Conservation (phyloP, 2,888 invertebrate species). For the Agonum fuliginosum region DNA sequence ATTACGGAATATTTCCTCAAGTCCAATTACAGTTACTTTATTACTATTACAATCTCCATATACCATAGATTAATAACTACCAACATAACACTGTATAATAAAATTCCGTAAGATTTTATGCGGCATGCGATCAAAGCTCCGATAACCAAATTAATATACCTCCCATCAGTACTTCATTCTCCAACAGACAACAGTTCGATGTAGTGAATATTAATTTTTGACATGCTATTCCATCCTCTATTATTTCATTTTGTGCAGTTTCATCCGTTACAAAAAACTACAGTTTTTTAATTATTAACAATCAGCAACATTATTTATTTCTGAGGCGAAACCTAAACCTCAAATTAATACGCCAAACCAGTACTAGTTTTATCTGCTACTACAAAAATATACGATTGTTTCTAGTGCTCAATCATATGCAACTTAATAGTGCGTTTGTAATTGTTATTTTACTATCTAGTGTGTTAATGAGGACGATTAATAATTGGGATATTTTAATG, state of each 20-base stretch:
- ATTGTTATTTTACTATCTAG: no score
- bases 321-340: background rate
- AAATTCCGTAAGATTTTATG: background rate
- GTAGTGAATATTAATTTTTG: background rate
- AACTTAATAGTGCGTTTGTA: no score
- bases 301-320: background rate
- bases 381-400: no score
- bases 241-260: no score
- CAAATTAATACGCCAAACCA: background rate
- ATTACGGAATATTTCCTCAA: slow-evolving; percentile 2
- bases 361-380: background rate
- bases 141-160: slow-evolving; percentile 19
- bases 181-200: no score
- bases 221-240: background rate
- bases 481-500: no score
- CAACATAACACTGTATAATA: background rate
- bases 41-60: slow-evolving; percentile 17
- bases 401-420: no score
- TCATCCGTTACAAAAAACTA: no score
- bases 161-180: background rate
- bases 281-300: no score
- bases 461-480: no score
- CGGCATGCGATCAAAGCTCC: slow-evolving; percentile 2
- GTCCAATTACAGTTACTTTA: slow-evolving; percentile 34
- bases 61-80: slow-evolving; percentile 13